Base-by-base conservation (phyloP, 1,140 invertebrate genomes). In the Camponotus floridanus region DNA sequence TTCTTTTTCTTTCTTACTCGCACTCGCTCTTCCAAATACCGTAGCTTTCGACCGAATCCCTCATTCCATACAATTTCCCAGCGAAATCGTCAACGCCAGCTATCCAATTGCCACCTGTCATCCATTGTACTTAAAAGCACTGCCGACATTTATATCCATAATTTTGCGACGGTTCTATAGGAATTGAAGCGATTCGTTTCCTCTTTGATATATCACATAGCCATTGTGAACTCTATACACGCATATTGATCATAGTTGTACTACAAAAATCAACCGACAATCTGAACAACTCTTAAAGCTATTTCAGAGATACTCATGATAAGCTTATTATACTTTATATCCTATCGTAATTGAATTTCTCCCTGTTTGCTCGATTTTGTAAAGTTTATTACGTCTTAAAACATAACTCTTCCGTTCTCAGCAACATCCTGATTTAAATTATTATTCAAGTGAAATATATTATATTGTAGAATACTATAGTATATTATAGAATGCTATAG, bases 41-140 rank as follows among this genome's bases (percentile, higher is more conserved):
- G 74, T 57, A 18, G 31, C 62, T 42, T 78, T 67, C 71, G 42
- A 51, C 45, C 9, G 39, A 76, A 67, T 89, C 74, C n/a, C 79
- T 64, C 65, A 70, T 59, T 45, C 74, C 71, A 3, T 71, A 55
- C 76, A 81, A 71, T 90, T 86, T 71, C 61, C 73, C 78, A 83
- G 74, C 83, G 57, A 79, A 86, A 89, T 78, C 67, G 59, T 90
- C 83, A 84, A 84, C 83, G 84, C 36, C 62, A 90, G 76, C 62
- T 87, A 64, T 90, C 87, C 84, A 91, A 91, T 91, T 90, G 68
- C 87, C 39, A 84, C 39, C 68, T 70, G 79, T 86, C 86, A 87
- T 87, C 76, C 51, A 87, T 87, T 87, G 48, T 68, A 74, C 70
- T 59, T 85, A 87, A 89, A 89, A 78, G 68, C 42, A 71, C 11